phyloP scores from a whole-genome alignment of 2,888 invertebrate species.

The Volucella zonaria region DNA sequence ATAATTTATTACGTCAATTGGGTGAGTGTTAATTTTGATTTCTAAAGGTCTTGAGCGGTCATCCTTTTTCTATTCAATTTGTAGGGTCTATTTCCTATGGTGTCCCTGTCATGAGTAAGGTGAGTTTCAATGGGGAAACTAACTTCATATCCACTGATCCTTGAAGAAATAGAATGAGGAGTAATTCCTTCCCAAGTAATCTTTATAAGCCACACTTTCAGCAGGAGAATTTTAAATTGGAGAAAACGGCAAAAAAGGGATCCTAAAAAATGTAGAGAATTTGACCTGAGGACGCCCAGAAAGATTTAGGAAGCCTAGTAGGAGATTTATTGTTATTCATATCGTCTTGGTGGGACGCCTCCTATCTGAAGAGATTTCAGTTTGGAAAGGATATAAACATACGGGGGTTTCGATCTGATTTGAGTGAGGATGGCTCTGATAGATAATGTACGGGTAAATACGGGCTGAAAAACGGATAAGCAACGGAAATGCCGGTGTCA shows the following conservation, averaged over 20 bases:
- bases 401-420: constrained; percentile 18
- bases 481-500: constrained; percentile 30
- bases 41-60: background rate
- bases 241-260: constrained; percentile 14
- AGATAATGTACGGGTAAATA: constrained; percentile 13
- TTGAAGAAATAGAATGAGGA: background rate
- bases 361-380: constrained; percentile 8
- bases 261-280: constrained; percentile 4
- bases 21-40: constrained; percentile 20
- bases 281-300: constrained; percentile 19
- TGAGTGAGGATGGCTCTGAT: constrained; percentile 28
- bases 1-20: constrained; percentile 31
- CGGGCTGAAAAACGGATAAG: constrained; percentile 5
- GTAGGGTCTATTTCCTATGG: background rate
- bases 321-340: constrained; percentile 47
- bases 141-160: constrained; percentile 21
- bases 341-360: constrained; percentile 27
- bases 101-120: background rate
- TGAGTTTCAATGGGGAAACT: constrained; percentile 3
- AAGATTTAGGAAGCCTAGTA: constrained; percentile 36
- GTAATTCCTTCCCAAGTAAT: background rate
- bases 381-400: background rate
- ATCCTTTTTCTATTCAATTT: constrained; percentile 23
- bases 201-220: constrained; percentile 29
- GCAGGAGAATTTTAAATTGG: constrained; percentile 35